Base-by-base conservation (phyloP, 1,140 invertebrate species). In the Metaphire vulgaris region DNA sequence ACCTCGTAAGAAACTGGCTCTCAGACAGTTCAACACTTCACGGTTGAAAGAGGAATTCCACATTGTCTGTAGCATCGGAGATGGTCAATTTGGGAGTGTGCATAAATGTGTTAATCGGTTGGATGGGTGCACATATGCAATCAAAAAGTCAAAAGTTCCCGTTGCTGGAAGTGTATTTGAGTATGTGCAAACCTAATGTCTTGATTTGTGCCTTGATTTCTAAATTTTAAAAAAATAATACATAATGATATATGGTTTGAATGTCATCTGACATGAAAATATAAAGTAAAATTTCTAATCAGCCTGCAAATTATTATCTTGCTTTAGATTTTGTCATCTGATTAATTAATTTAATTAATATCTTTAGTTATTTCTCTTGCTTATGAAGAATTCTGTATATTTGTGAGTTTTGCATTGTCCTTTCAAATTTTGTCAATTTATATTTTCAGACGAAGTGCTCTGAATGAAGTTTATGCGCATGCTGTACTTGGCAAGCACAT, bases 381-480 rank as follows among this genome's bases (percentile, higher is more conserved):
- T n/a, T n/a, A n/a, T n/a, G n/a, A n/a, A n/a, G n/a, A n/a, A n/a
- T n/a, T n/a, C n/a, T n/a, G n/a, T n/a, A n/a, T n/a, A n/a, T n/a
- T n/a, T n/a, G n/a, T n/a, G n/a, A n/a, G n/a, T n/a, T n/a, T n/a
- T n/a, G n/a, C n/a, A n/a, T n/a, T n/a, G n/a, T n/a, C n/a, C n/a
- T n/a, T n/a, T n/a, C n/a, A n/a, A n/a, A n/a, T n/a, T n/a, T n/a
- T n/a, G n/a, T n/a, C n/a, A n/a, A n/a, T n/a, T n/a, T n/a, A n/a
- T 56, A 6, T 12, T 56, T 56, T 6, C 21, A 56, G 91, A 84
- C 90, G 92, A 76, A 90, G 89, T 70, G 93, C 94, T 0, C 84
- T 95, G 74, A 96, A 94, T 82, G 94, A 97, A 87, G 94, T 96
- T 0, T 95, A 94, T 84, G 94, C 95, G 0, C 94, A 96, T 84